These are phyloP conservation scores for Astropecten irregularis DNA, from an alignment of 53 echinoderm and acorn worm species.

Conservation along the genomic window DNA sequence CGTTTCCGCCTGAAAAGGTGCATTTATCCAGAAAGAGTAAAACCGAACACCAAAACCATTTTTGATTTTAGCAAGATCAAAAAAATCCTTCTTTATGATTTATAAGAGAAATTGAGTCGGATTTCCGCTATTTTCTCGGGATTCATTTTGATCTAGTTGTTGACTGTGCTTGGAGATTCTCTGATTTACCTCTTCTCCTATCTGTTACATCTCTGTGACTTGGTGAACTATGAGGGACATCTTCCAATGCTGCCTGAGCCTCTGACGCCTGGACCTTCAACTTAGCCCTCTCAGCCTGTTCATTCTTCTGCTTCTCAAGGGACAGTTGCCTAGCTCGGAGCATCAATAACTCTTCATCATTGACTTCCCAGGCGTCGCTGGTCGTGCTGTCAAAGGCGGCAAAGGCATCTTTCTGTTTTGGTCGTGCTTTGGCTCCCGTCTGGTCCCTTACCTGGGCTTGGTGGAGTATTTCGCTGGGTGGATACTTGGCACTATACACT, in stretches of 20 bases:
- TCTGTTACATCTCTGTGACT: constrained; percentile 26
- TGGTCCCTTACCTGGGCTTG: constrained; percentile 64
- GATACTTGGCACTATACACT: constrained; percentile 79
- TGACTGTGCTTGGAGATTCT: too few species aligned
- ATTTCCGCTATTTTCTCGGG: too few species aligned
- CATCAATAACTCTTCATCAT: constrained; percentile 80
- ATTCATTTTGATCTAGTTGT: too few species aligned
- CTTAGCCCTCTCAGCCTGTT: constrained; percentile 19
- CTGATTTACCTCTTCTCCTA: constrained; percentile 2
- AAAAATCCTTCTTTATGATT: too few species aligned
- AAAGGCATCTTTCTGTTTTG: constrained; percentile 89
- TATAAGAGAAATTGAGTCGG: too few species aligned
- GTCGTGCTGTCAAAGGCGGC: constrained; percentile 92
- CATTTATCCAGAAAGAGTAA: too few species aligned
- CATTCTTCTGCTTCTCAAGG: constrained; percentile 46
- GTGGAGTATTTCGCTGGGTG: constrained; percentile 71
- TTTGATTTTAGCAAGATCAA: too few species aligned
- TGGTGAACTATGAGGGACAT: background rate
- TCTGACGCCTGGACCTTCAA: constrained; percentile 31
- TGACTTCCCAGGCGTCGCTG: constrained; percentile 92
- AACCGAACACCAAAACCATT: too few species aligned
- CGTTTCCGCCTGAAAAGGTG: too few species aligned
- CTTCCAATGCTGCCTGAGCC: background rate
- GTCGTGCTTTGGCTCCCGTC: constrained; percentile 31
- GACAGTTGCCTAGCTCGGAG: constrained; percentile 47